Evolutionary conservation across 2,888 invertebrate species (phyloP).

Genomic region (Lydus trimaculatus): DNA sequence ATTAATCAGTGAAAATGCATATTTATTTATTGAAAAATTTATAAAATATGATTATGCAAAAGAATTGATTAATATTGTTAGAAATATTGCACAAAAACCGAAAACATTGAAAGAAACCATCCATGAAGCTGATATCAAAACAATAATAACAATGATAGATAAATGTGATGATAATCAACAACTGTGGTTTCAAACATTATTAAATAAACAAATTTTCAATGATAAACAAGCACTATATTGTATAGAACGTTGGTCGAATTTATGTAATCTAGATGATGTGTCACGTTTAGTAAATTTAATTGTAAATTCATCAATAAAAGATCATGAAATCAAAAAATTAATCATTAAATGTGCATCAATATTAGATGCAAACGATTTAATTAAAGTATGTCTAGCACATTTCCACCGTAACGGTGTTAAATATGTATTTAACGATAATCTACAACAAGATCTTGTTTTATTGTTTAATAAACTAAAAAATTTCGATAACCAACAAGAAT

Average conservation of each 20-base stretch:
- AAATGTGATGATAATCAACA: slow-evolving; percentile 49
- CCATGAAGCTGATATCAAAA: slow-evolving; percentile 44
- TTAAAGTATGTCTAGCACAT: slow-evolving; percentile 41
- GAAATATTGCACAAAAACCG: slow-evolving; percentile 52
- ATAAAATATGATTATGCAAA: slow-evolving; percentile 47
- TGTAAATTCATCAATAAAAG: slow-evolving; percentile 30
- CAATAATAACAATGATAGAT: slow-evolving; percentile 50
- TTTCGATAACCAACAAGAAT: slow-evolving; percentile 29
- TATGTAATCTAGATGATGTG: slow-evolving; percentile 50
- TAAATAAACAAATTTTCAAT: slow-evolving; percentile 48
- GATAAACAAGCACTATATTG: slow-evolving; percentile 46
- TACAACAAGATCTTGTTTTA: slow-evolving; percentile 39
- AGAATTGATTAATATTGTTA: slow-evolving; percentile 48
- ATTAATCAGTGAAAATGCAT: slow-evolving; percentile 50
- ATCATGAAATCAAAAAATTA: slow-evolving; percentile 39
- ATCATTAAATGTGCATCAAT: slow-evolving; percentile 50
- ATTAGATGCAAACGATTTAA: slow-evolving; percentile 42
- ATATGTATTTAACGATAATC: slow-evolving; percentile 38
- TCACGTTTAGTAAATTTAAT: slow-evolving; percentile 42
- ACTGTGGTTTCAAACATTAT: slow-evolving; percentile 53
- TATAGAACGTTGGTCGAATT: slow-evolving; percentile 45
- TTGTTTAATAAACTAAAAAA: slow-evolving; percentile 48
- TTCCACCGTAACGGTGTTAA: slow-evolving; percentile 47
- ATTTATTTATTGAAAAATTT: slow-evolving; percentile 50
- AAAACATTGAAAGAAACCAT: slow-evolving; percentile 52